Evolutionary conservation across 2,113 vertebrate genomes (phyloP).

Genomic region (Prunella fulvescens): DNA sequence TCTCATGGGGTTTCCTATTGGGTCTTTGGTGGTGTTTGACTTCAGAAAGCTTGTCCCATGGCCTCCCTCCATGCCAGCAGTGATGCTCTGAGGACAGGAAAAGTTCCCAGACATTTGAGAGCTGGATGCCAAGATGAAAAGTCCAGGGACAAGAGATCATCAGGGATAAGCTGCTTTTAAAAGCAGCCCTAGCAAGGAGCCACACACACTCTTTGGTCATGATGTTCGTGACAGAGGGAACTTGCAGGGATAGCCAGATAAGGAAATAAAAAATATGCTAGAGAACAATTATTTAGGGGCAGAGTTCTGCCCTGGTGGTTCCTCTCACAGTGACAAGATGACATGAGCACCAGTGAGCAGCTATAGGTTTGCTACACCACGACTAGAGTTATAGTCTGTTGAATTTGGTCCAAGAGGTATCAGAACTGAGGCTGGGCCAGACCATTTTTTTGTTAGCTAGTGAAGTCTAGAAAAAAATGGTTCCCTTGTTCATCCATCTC

Average conservation of each 20-base stretch:
- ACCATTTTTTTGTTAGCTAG: not conserved
- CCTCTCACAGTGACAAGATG: not conserved
- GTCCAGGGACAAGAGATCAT: not conserved
- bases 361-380: rapidly evolving
- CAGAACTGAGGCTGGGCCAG: not conserved
- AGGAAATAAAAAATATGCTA: not conserved
- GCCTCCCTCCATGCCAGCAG: not conserved
- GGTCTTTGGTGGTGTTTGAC: not conserved
- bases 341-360: not conserved
- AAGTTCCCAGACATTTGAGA: not conserved
- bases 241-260: rapidly evolving
- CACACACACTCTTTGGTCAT: too few relatives aligned
- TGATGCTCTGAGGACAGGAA: not conserved
- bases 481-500: not conserved
- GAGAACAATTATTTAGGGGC: not conserved
- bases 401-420: not conserved
- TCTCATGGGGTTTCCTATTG: not conserved
- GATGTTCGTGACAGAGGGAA: not conserved
- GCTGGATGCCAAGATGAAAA: not conserved
- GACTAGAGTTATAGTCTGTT: rapidly evolving
- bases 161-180: not conserved
- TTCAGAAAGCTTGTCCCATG: not conserved
- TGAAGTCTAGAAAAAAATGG: not conserved
- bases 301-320: not conserved
- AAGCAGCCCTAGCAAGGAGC: not conserved